Conservation (phyloP, 2,797 vertebrate species). For the Heteromormyrus szaboi region DNA sequence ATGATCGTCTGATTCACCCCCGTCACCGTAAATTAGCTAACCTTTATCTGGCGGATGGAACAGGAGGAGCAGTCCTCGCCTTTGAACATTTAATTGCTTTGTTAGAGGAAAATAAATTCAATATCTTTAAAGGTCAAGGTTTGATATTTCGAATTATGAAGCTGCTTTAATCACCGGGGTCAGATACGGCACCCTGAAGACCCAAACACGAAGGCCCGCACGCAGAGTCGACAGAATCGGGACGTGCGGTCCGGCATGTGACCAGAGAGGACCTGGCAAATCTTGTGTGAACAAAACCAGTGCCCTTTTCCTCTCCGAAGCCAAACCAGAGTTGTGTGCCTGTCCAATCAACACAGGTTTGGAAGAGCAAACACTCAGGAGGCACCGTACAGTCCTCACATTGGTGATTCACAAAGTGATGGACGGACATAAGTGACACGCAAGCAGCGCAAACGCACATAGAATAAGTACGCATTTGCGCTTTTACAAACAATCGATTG, state of each 20-base stretch:
- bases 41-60: conserved; percentile 21
- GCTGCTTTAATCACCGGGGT: conserved; percentile 31
- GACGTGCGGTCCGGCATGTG: background rate
- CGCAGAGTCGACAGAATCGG: background rate
- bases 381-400: background rate
- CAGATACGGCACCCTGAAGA: conserved; percentile 24
- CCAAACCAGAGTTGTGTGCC: background rate
- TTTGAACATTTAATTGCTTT: conserved; percentile 32
- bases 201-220: background rate
- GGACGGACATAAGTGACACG: too few relatives aligned
- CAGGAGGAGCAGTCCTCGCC: conserved; percentile 11
- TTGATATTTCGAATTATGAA: conserved; percentile 36
- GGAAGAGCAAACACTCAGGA: background rate
- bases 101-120: conserved; percentile 29
- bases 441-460: too few relatives aligned
- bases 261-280: background rate
- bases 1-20: conserved; percentile 8
- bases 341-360: background rate
- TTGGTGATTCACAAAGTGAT: background rate
- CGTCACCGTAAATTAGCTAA: conserved; percentile 24
- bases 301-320: background rate
- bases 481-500: too few relatives aligned
- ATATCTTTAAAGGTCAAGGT: conserved; percentile 35
- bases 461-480: too few relatives aligned
- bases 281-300: background rate